Evolutionary conservation across 2,113 vertebrate genomes (phyloP), one percentile per base, ranked within the genome.

Genomic region (Rhinopithecus roxellana): DNA sequence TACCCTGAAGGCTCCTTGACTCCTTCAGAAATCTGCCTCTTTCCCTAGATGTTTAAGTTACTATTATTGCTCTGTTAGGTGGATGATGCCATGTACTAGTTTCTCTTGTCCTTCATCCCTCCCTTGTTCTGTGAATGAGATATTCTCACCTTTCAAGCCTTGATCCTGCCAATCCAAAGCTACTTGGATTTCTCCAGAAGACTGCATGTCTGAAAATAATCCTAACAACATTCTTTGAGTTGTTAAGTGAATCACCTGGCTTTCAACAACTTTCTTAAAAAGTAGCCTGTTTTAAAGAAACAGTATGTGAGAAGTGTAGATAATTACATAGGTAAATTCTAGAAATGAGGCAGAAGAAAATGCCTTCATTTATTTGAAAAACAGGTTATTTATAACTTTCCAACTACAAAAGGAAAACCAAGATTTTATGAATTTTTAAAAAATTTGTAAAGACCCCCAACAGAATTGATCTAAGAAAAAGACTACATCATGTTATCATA

Each of bases 341-440:
- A 93, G 82, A 94, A 70, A 77, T 74, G 43, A 80, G 14, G 2
- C 75, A 50, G 59, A 84, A 94, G 83, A 89, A 97, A 96, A 75
- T 83, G 5, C 6, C 2, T 6, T 22, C 3, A 1, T 40, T 90
- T 69, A 64, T 43, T 74, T 72, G 48, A 14, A 50, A 93, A 74
- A 25, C 4, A 81, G 8, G 0, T 80, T 74, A 85, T 81, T 93
- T 94, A 10, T 12, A 82, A 30, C 5, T 90, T 89, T 6, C 32
- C 40, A 38, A 88, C 0, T 55, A 79, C 30, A 84, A 89, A 78
- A 6, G 50, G 38, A 75, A 87, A 89, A 80, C 8, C 27, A 90
- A 81, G 43, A 86, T 59, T 93, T 72, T 83, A 69, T 52, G 3
- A 64, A 64, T 87, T 92, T 89, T 81, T 16, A 67, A 89, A 77